Evolutionary conservation across 2,888 invertebrate genomes (phyloP).

Genomic region (Agrochola lota): DNA sequence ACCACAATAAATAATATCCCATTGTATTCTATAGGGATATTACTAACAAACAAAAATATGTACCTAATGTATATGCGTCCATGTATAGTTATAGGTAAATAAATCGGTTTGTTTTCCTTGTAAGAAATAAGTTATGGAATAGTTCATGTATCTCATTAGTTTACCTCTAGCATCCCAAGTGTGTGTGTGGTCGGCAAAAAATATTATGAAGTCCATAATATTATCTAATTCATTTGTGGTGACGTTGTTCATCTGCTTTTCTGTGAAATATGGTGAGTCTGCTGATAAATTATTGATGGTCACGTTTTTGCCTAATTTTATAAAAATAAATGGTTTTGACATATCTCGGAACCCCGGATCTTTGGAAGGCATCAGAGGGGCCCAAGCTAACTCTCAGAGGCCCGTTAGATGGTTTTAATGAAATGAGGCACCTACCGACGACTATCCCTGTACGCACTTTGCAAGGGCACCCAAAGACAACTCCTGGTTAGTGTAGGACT

Average conservation of each 20-base stretch:
- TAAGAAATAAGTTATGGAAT: no score
- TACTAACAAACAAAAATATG: neutral
- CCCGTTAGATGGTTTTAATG: no score
- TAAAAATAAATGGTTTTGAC: no score
- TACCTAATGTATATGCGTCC: no score
- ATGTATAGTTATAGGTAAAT: neutral
- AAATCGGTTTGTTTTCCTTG: constrained; percentile 15
- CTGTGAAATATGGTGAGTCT: constrained; percentile 21
- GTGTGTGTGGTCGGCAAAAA: neutral
- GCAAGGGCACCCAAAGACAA: no score
- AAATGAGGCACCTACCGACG: no score
- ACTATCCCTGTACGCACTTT: no score
- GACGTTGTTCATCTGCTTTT: constrained; percentile 17
- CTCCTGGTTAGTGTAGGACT: no score
- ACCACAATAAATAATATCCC: neutral
- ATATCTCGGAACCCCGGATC: no score
- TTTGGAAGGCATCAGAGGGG: no score
- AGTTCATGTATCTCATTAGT: neutral
- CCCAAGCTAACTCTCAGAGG: no score
- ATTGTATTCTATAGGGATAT: neutral
- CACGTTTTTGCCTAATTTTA: neutral
- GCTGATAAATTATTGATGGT: neutral
- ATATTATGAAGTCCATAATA: constrained; percentile 7
- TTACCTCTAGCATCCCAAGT: no score
- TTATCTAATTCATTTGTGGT: constrained; percentile 2